These are phyloP conservation scores for Onychostruthus taczanowskii DNA, from an alignment of 2,113 vertebrate species.

Conservation along the genomic window DNA sequence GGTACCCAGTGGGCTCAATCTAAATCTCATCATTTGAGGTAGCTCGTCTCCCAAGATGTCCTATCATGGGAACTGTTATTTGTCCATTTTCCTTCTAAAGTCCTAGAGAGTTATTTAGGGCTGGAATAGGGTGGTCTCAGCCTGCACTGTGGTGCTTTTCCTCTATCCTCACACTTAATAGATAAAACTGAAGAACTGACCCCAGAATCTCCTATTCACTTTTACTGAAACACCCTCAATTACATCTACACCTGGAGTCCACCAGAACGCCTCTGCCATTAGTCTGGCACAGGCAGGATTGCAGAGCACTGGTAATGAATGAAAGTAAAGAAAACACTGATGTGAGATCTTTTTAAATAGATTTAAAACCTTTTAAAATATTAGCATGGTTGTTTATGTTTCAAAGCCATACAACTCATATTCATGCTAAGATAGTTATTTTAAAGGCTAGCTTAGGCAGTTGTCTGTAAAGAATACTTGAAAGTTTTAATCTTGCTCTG, in stretches of 20 bases:
- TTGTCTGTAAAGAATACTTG: slow-evolving; percentile 80
- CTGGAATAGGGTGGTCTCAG: not conserved
- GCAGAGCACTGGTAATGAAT: not conserved
- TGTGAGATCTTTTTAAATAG: not conserved
- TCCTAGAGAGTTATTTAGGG: not conserved
- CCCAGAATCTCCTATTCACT: not conserved
- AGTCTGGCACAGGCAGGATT: not conserved
- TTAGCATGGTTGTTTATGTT: not conserved
- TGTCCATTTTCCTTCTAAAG: not conserved
- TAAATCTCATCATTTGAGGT: not conserved
- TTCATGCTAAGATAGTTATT: slow-evolving; percentile 95
- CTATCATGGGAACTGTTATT: not conserved
- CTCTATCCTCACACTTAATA: not conserved
- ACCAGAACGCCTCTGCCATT: not conserved
- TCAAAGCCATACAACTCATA: slow-evolving; percentile 80
- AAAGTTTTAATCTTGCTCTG: slow-evolving; percentile 84
- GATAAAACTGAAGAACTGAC: not conserved
- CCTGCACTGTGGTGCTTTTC: not conserved
- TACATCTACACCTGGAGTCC: slow-evolving; percentile 50
- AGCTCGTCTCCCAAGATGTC: not conserved
- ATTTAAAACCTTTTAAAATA: not conserved
- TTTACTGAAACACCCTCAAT: not conserved
- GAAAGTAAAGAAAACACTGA: not conserved
- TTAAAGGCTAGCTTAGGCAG: slow-evolving; percentile 88
- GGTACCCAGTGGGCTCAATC: not conserved